Percentiles rank a stretch among this genome's conserved stretches.
phyloP scores from a whole-genome alignment of 2,888 invertebrate species.

The Lobophora halterata region DNA sequence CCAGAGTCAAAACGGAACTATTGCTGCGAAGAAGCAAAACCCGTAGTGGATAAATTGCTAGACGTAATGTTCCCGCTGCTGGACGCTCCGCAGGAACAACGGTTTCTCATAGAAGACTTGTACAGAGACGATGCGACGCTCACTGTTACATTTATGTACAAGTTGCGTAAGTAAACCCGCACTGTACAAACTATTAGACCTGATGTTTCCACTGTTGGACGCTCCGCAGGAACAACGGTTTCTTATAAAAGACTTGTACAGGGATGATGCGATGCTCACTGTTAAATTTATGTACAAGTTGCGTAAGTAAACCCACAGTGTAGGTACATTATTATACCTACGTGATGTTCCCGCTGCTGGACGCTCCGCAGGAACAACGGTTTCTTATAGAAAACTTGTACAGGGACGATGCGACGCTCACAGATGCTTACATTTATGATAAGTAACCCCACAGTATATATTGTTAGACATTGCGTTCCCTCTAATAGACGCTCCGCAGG shows the following conservation, averaged over 20 bases:
- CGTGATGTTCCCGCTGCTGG: conserved; percentile 85
- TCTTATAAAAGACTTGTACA: conserved; percentile 81
- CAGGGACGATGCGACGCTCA: conserved; percentile 82
- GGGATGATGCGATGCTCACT: conserved; percentile 82
- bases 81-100: conserved; percentile 75
- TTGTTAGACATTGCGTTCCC: no score
- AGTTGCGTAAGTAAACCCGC: conserved; percentile 62
- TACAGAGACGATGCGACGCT: conserved; percentile 84
- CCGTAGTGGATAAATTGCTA: conserved; percentile 82
- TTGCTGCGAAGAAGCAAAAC: conserved; percentile 66
- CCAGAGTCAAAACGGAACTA: conserved; percentile 74
- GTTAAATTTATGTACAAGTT: conserved; percentile 64
- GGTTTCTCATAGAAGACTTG: conserved; percentile 75
- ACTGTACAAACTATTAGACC: conserved; percentile 83
- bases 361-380: conserved; percentile 74
- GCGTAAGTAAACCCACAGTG: conserved; percentile 67
- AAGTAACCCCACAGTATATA: no score
- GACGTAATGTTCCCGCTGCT: conserved; percentile 84
- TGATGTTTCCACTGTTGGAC: conserved; percentile 85
- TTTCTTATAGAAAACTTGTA: conserved; percentile 80
- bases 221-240: conserved; percentile 67
- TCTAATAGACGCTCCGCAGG: no score
- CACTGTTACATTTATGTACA: conserved; percentile 74
- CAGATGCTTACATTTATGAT: no score
- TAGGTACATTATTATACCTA: conserved; percentile 83